Conservation (phyloP, 2,113 vertebrate species). For the Hemibates koningsi region DNA sequence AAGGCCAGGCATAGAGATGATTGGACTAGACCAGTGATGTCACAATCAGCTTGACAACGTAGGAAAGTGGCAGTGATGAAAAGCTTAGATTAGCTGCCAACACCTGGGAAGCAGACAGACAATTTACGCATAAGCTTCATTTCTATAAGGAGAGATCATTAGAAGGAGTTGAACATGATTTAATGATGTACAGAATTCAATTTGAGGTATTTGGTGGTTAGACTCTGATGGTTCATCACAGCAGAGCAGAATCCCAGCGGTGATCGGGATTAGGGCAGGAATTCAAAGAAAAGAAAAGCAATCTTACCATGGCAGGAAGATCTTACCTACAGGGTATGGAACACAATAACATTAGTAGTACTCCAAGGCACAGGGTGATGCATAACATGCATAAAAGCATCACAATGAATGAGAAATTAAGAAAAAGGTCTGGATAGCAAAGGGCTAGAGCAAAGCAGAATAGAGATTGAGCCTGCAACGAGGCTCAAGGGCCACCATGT, state of each 20-base stretch:
- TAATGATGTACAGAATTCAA: neutral
- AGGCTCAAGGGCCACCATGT: neutral
- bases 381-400: neutral
- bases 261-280: neutral
- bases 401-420: neutral
- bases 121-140: neutral
- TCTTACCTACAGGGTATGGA: neutral
- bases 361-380: neutral
- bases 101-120: neutral
- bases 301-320: neutral
- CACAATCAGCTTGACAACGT: neutral
- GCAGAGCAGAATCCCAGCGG: neutral
- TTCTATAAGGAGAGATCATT: neutral
- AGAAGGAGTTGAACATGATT: neutral
- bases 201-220: neutral
- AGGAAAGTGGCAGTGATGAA: neutral
- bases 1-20: neutral
- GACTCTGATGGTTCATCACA: neutral
- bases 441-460: accelerated
- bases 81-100: neutral
- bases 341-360: neutral
- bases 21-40: neutral
- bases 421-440: neutral
- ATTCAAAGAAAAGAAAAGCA: neutral
- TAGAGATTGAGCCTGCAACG: neutral